Evolutionary conservation across 2,888 invertebrate species (phyloP).

Genomic region (Atethmia centrago): DNA sequence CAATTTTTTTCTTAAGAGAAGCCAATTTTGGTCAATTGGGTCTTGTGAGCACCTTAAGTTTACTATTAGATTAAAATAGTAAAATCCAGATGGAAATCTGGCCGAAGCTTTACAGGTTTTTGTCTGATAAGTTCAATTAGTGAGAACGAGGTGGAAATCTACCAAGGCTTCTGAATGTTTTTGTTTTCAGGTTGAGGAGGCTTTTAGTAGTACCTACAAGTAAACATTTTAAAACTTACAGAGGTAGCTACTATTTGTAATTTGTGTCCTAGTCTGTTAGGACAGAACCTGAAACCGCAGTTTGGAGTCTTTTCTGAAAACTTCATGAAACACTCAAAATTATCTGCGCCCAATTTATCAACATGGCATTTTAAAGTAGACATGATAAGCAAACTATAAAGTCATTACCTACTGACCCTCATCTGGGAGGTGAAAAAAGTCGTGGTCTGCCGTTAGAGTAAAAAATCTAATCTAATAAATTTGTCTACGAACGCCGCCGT

Average conservation of each 20-base stretch:
- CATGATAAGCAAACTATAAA: not conserved
- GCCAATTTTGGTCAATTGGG: no score
- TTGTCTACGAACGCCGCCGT: conserved; percentile 43
- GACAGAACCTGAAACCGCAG: not conserved
- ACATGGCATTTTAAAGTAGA: not conserved
- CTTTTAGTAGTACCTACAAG: no score
- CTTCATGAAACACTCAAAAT: not conserved
- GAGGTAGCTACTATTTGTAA: no score
- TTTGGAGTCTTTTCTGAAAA: not conserved
- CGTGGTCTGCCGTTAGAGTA: not conserved
- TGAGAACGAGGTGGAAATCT: not conserved
- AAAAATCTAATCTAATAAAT: conserved; percentile 41
- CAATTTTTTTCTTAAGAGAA: no score
- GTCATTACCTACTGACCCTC: not conserved
- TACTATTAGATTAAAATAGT: no score
- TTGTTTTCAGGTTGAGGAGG: no score
- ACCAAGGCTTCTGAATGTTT: not conserved
- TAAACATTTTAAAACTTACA: no score
- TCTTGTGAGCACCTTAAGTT: no score
- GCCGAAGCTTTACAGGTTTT: not conserved
- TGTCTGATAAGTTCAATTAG: not conserved
- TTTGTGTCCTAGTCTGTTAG: not conserved
- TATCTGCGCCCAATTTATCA: no score
- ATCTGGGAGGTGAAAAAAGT: conserved; percentile 11
- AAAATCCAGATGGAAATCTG: not conserved